Conservation (phyloP, 2,888 invertebrate species). For the Cryptocephalus moraei region DNA sequence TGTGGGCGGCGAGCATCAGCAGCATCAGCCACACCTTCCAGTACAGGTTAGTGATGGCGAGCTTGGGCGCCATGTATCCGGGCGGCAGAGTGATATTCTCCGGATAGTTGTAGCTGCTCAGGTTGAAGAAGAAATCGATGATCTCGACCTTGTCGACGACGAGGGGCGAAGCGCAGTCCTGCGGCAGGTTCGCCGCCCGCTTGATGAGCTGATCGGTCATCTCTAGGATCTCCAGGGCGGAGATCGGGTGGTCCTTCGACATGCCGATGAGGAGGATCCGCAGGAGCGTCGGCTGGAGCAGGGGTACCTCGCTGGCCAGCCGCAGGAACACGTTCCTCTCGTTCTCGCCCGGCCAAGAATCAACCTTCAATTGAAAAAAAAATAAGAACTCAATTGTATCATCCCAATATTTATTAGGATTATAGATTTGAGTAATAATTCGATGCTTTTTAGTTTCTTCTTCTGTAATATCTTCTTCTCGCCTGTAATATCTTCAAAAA, state of each 20-base stretch:
- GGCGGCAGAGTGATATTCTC: constrained; percentile 82
- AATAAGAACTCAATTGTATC: too few species aligned
- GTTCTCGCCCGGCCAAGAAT: constrained; percentile 55
- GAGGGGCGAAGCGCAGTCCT: constrained; percentile 60
- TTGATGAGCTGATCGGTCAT: constrained; percentile 76
- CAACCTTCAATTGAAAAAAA: constrained; percentile 7
- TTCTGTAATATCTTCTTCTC: too few species aligned
- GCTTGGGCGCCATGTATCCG: constrained; percentile 70
- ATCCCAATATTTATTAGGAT: too few species aligned
- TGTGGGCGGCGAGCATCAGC: constrained; percentile 83
- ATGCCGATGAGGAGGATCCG: constrained; percentile 71
- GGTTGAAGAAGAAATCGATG: constrained; percentile 80
- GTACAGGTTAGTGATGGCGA: constrained; percentile 85
- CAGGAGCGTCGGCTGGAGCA: constrained; percentile 75
- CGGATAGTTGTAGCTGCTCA: constrained; percentile 85
- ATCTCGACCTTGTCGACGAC: constrained; percentile 74
- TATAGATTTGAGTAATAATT: too few species aligned
- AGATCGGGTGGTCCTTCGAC: constrained; percentile 66
- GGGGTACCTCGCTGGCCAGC: constrained; percentile 78
- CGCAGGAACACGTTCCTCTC: constrained; percentile 72
- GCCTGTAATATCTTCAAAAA: too few species aligned
- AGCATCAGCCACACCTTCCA: constrained; percentile 92
- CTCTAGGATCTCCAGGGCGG: constrained; percentile 75
- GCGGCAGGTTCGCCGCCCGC: constrained; percentile 69
- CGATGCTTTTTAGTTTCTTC: too few species aligned